Evolutionary conservation across 2,113 vertebrate species (phyloP).

Genomic region (Chaenocephalus aceratus): DNA sequence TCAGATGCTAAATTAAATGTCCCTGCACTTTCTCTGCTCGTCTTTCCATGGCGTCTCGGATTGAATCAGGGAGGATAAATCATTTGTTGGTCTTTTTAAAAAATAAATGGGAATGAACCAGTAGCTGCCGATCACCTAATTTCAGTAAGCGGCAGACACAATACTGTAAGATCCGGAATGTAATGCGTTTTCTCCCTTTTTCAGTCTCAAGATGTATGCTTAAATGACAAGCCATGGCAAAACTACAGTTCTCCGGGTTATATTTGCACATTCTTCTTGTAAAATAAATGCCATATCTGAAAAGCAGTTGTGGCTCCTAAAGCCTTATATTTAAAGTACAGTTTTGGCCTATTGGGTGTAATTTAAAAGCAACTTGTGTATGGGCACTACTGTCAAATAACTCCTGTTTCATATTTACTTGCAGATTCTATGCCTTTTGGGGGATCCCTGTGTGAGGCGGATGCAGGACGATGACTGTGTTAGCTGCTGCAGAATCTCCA

Average conservation of each 20-base stretch:
- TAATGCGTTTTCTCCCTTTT: too few species aligned
- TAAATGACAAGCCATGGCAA: too few species aligned
- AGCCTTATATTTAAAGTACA: too few species aligned
- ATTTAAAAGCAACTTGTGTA: not conserved
- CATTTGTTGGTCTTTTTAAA: too few species aligned
- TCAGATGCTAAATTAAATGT: conserved; percentile 79
- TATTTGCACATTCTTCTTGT: too few species aligned
- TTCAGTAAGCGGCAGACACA: not conserved
- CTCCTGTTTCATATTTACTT: not conserved
- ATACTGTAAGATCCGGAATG: too few species aligned
- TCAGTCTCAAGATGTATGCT: not conserved
- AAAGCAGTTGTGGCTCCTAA: too few species aligned
- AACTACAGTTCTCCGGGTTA: too few species aligned
- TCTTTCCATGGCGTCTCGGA: conserved; percentile 66
- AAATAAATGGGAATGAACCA: too few species aligned
- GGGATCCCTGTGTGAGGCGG: conserved; percentile 5
- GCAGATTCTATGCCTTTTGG: not conserved
- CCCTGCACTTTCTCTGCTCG: conserved; percentile 83
- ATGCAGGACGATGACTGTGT: conserved; percentile 44
- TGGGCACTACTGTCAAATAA: not conserved
- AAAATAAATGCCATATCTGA: too few species aligned
- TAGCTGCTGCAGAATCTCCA: not conserved
- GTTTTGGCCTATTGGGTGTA: too few species aligned
- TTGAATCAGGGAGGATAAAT: conserved; percentile 80
- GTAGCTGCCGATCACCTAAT: too few species aligned